phyloP scores from a whole-genome alignment of 2,888 invertebrate species.

The Meliscaeva auricollis region DNA sequence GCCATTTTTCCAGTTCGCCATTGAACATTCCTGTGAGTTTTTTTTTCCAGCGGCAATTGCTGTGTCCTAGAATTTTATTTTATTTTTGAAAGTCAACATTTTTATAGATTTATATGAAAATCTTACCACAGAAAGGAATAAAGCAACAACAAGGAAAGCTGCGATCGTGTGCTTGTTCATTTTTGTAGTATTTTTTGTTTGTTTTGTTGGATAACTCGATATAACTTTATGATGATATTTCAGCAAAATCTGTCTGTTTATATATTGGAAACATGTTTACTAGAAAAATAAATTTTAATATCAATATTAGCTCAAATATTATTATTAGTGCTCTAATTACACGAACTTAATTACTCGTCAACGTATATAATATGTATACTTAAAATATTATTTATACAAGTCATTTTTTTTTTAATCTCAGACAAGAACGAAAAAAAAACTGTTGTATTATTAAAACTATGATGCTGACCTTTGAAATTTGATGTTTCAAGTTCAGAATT shows the following conservation, averaged over 20 bases:
- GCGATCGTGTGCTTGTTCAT: background rate
- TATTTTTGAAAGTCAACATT: background rate
- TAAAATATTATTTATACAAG: no score
- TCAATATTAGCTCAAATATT: background rate
- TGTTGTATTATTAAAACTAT: no score
- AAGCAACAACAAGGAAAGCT: background rate
- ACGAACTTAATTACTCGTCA: background rate
- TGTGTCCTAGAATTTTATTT: background rate
- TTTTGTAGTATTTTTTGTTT: background rate
- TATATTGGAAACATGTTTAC: background rate
- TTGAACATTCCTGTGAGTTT: background rate
- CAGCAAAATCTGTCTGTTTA: background rate
- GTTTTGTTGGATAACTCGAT: no score
- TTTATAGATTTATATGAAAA: no score
- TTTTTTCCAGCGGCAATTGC: background rate
- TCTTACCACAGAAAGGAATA: background rate
- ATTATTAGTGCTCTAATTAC: background rate
- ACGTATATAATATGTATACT: no score
- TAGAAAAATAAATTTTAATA: background rate
- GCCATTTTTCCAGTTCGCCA: background rate
- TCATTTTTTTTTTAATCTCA: no score
- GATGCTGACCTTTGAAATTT: no score
- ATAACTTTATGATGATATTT: background rate
- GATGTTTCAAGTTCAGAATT: no score
- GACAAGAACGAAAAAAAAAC: no score